Percentiles rank a stretch among this genome's conserved stretches.
Evolutionary conservation across 2,113 vertebrate genomes (phyloP).

Genomic region (Heloderma charlesbogerti): DNA sequence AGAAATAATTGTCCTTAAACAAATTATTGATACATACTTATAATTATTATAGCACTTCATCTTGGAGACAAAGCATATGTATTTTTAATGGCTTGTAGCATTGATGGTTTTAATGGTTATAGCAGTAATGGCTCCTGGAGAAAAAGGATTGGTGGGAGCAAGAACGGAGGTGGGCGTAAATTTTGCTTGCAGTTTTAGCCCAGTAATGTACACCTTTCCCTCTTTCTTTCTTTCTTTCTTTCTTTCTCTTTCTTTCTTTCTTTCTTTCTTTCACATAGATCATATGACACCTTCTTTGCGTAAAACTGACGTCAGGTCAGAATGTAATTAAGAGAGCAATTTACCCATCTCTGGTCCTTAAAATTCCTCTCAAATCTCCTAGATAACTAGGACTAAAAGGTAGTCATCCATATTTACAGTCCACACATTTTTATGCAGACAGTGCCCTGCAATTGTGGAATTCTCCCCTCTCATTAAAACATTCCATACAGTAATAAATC

Average conservation of each 20-base stretch:
- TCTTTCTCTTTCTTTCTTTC: not conserved
- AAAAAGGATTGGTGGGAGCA: conserved; percentile 4
- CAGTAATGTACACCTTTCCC: conserved; percentile 29
- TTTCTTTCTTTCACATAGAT: conserved; percentile 1
- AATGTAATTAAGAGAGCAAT: conserved; percentile 40
- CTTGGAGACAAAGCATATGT: not conserved
- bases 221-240: not conserved
- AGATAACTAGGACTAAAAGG: conserved; percentile 31
- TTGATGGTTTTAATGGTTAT: not conserved
- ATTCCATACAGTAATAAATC: conserved; percentile 74
- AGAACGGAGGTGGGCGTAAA: not conserved
- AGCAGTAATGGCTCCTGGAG: not conserved
- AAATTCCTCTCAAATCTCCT: conserved; percentile 68
- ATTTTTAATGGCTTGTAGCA: accelerated
- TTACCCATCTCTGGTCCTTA: conserved; percentile 48
- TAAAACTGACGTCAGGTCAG: conserved; percentile 57
- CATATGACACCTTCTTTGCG: not conserved
- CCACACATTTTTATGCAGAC: conserved; percentile 52
- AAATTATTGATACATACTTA: not conserved
- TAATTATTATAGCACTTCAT: not conserved
- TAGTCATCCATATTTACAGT: not conserved
- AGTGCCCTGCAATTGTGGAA: conserved; percentile 26
- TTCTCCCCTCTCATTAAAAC: conserved; percentile 74
- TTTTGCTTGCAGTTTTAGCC: conserved; percentile 24
- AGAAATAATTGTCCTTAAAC: not conserved